Evolutionary conservation across 2,888 invertebrate species (phyloP), one percentile per base, ranked within the genome.

Genomic region (Aphidoletes aphidimyza): DNA sequence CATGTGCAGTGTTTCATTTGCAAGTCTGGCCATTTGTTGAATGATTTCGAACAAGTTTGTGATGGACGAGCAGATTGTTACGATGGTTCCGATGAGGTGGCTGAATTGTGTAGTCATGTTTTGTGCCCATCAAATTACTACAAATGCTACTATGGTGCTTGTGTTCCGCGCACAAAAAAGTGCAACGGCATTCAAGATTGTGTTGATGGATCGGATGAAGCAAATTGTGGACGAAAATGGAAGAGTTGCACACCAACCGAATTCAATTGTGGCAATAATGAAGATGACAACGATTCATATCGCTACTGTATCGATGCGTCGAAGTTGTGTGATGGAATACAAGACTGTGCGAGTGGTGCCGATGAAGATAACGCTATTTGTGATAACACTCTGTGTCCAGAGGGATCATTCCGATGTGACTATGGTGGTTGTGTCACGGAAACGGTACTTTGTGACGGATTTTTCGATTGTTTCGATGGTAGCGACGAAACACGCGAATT

Each of bases 131-230:
- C 83, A 49, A 42, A 86, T 39, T 87, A 87, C 69, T 89, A 88
- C 85, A 88, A 88, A 84, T 89, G 89, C 86, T 86, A 87, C 84
- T 89, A 88, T 85, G 89, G 89, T 34, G 89, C 88, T 0, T 89
- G 89, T 85, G 86, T 89, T 47, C 86, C 86, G 5, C 86, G 87
- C 37, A 85, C 85, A 17, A 84, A 86, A 39, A 86, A 87, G 34
- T 89, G 89, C 84, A 88, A 89, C 86, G 88, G 88, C 1, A 85
- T 85, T 37, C 83, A 85, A 14, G 88, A 89, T 78, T 89, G 89
- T 85, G 86, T 86, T 9, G 88, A 88, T 86, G 85, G 86, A 83
- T 88, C 88, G 0, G 88, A 88, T 85, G 88, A 88, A 86, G 86
- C 85, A 36, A 86, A 86, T 36, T 88, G 88, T 85, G 87, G 87